These are phyloP conservation scores for Brevimyrus niger DNA, from an alignment of 2,113 vertebrate species.

Conservation along the genomic window DNA sequence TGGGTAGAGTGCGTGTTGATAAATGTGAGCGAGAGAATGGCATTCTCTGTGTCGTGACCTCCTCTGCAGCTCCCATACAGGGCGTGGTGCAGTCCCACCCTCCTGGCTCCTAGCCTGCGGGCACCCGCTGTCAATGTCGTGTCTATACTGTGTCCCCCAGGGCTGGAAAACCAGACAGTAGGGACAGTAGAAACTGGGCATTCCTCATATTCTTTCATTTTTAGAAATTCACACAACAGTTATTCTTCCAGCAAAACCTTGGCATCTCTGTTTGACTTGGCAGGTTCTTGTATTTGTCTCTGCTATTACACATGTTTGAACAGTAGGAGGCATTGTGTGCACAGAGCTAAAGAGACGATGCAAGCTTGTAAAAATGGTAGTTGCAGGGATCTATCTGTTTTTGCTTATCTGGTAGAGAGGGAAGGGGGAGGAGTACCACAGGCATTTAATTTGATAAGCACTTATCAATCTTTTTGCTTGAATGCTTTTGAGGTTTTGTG, in stretches of 20 bases:
- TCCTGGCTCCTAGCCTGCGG: neutral
- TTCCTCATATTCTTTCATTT: neutral
- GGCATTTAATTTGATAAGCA: neutral
- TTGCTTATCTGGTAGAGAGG: conserved; percentile 32
- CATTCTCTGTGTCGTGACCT: neutral
- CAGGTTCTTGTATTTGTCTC: conserved; percentile 24
- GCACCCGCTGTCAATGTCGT: neutral
- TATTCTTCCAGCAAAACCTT: conserved; percentile 25
- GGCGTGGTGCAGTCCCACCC: neutral
- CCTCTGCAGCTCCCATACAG: neutral
- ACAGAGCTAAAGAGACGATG: conserved; percentile 44
- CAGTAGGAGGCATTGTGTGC: conserved; percentile 42
- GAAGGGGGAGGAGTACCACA: neutral
- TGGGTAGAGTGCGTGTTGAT: neutral
- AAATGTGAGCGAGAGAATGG: neutral
- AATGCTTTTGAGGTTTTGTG: neutral
- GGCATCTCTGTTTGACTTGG: conserved; percentile 29
- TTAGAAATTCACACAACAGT: neutral
- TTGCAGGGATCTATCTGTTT: conserved; percentile 41
- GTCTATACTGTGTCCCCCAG: neutral
- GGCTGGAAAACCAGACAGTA: neutral
- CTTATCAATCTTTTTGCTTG: neutral
- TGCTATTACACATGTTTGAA: conserved; percentile 44
- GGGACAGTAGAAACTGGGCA: neutral
- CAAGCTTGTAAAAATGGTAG: conserved; percentile 28